Base-by-base conservation (phyloP, 2,888 invertebrate genomes). In the Cosmia pyralina region DNA sequence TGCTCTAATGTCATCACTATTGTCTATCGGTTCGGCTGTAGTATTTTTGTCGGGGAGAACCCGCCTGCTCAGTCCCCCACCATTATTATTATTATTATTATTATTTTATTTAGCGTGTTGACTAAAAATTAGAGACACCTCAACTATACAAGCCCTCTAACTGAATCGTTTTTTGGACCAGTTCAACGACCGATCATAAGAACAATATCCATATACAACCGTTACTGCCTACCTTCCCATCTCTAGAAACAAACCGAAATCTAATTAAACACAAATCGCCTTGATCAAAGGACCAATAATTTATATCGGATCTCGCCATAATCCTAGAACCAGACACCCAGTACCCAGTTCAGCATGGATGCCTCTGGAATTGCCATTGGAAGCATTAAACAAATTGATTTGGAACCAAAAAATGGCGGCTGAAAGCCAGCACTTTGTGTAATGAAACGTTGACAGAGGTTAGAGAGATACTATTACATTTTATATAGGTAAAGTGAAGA, bases 361-460 rank as follows among this genome's bases (percentile, higher is more conserved):
- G 78, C 82, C 77, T 84, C 69, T 52, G 38, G 41, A 83, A 82
- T 84, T 85, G 81, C 87, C 85, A 80, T 87, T 85, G 77, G 74
- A 83, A 82, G 82, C 90, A 91, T 91, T 91, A 91, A 87, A 91
- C 86, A 91, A 91, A 91, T 91, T 91, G 91, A 89, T 90, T 88
- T 87, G 81, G 79, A 82, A 87, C 86, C 85, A 88, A 90, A 90
- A 89, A 88, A 85, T 85, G 66, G 79, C 68, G 79, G 70, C 76
- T 73, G 75, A 86, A 83, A 88, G 88, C 89, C 80, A 83, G 88
- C 91, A 91, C 91, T 91, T 86, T 74, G 80, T 68, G 79, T 90
- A 90, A 91, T 91, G 91, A 91, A 89, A 77, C 78, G 76, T 68
- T 81, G 83, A 83, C 82, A 78, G 67, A 59, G 69, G 65, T 66